Evolutionary conservation across 2,797 vertebrate species (phyloP).

Genomic region (Oreochromis grahami): DNA sequence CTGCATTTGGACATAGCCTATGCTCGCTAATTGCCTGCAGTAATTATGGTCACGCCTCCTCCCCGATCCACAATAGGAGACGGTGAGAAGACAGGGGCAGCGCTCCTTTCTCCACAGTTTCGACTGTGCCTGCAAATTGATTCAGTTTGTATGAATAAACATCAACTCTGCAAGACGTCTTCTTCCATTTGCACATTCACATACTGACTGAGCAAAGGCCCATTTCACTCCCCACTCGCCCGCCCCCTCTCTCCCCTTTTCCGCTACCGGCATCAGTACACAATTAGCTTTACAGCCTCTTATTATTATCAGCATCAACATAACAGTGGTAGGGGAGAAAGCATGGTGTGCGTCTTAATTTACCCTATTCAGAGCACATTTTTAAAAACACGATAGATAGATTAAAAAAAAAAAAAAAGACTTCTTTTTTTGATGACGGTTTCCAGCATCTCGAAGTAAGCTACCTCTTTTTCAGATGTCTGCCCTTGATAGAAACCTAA

Average conservation of each 20-base stretch:
- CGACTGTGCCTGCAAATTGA: constrained; percentile 46
- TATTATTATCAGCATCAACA: constrained; percentile 66
- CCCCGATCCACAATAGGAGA: background rate
- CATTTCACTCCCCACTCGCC: background rate
- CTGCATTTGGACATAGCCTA: constrained; percentile 34
- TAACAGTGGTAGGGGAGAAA: constrained; percentile 39
- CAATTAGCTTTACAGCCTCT: constrained; percentile 58
- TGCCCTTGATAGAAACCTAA: background rate
- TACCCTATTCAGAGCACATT: background rate
- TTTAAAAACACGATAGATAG: background rate
- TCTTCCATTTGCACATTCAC: constrained; percentile 57
- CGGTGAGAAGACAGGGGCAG: background rate
- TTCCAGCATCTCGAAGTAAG: background rate
- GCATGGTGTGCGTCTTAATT: background rate
- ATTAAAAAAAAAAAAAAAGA: background rate
- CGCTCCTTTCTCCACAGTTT: constrained; percentile 7
- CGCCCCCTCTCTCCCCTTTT: background rate
- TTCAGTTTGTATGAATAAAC: constrained; percentile 67
- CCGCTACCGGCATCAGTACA: constrained; percentile 19
- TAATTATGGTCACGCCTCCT: constrained; percentile 23
- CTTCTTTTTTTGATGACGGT: background rate
- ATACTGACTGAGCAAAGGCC: constrained; percentile 30
- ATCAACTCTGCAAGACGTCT: constrained; percentile 46
- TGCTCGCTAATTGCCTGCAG: constrained; percentile 41
- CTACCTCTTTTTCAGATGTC: constrained; percentile 5